These are phyloP conservation scores for Paratrypauchen microcephalus DNA, from an alignment of 2,797 vertebrate genomes.

Conservation along the genomic window DNA sequence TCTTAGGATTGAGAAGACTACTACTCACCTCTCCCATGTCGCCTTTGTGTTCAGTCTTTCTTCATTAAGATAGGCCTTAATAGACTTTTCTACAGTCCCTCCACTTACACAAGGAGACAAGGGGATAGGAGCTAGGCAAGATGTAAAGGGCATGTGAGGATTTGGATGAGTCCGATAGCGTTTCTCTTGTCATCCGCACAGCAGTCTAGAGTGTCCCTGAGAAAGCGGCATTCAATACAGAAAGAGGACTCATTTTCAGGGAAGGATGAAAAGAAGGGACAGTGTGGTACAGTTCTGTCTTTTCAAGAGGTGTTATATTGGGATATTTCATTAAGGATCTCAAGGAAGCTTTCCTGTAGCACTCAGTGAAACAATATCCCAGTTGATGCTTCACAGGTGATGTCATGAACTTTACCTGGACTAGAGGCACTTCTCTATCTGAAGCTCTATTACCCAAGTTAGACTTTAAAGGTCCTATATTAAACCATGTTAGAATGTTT, in stretches of 20 bases:
- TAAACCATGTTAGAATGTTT: too few species aligned
- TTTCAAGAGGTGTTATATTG: constrained; percentile 22
- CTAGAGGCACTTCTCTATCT: too few species aligned
- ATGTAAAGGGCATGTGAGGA: constrained; percentile 48
- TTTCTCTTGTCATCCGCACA: constrained; percentile 50
- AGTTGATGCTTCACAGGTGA: too few species aligned
- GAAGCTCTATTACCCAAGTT: too few species aligned
- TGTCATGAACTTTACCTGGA: too few species aligned
- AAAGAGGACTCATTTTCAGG: constrained; percentile 38
- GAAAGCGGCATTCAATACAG: constrained; percentile 37
- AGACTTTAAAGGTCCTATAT: too few species aligned
- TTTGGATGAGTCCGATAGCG: constrained; percentile 46
- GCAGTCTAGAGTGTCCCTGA: constrained; percentile 45
- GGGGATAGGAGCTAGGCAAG: constrained; percentile 36
- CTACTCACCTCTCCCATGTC: constrained; percentile 67
- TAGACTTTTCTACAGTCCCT: constrained; percentile 56
- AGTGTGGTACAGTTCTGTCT: not conserved
- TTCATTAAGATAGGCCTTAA: constrained; percentile 75
- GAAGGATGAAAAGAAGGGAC: constrained; percentile 33
- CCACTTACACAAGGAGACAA: constrained; percentile 42
- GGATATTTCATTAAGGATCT: constrained; percentile 1
- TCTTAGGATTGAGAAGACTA: constrained; percentile 41
- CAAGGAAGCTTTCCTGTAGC: constrained; percentile 1
- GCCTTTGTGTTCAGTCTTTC: constrained; percentile 69
- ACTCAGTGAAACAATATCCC: not conserved